Base-by-base conservation (phyloP, 2,797 vertebrate species). In the Paguma larvata region DNA sequence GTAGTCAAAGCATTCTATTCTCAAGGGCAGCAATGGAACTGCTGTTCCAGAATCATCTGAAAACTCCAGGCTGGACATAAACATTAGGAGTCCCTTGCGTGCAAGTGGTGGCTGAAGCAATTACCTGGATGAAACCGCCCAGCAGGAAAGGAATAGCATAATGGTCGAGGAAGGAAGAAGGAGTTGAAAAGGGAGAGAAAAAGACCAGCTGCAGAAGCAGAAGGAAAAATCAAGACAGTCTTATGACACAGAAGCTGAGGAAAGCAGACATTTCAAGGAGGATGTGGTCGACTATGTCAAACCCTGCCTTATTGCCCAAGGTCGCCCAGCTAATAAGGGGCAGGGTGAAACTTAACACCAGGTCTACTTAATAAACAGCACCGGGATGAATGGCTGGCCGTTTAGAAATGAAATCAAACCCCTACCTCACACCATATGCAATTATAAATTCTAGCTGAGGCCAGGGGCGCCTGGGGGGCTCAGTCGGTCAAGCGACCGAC, bases 151-250 rank as follows among this genome's bases (percentile, higher is more conserved):
- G 27, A 12, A 38, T 6, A 38, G 25, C 19, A 1, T 9, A 15
- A 62, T 9, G 8, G 30, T 73, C 72, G 13, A 18, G n/a, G 34
- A 63, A 32, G 63, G 63, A 77, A 86, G 6, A 67, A 25, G 18
- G 34, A 80, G 44, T 94, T 30, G 34, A 21, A 93, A 75, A 87
- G 14, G 32, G 10, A 53, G 53, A 32, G 3, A 8, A 67, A 82
- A 68, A 53, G 44, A 11, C 8, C 18, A 72, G 11, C 32, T 68
- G 70, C 63, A 95, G 25, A 82, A 91, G 53, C 67, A 56, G 91
- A 94, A 96, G 94, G 75, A 85, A 90, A 90, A 62, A 63, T 18
- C 80, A 89, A 44, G 44, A 59, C 19, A 41, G 30, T 82, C 38
- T 95, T 63, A 41, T 0, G 18, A 92, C 90, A 96, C 68, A 38